Percentiles rank a stretch among this genome's conserved stretches.
These are phyloP conservation scores for Zonotrichia albicollis DNA, from an alignment of 2,797 vertebrate genomes.

Conservation along the genomic window DNA sequence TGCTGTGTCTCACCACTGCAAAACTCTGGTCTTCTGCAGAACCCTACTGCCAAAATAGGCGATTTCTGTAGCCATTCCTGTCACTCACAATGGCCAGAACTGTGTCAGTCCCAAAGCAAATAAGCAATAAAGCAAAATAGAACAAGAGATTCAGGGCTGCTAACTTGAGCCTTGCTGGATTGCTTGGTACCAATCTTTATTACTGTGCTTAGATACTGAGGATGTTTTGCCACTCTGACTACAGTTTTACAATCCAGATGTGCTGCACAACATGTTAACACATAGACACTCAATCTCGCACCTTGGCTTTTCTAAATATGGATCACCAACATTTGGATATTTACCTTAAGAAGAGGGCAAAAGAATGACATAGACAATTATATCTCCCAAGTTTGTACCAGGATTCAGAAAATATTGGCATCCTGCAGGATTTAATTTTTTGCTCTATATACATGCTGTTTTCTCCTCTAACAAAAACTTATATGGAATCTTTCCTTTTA, in stretches of 20 bases:
- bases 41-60: not conserved
- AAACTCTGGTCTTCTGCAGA: not conserved
- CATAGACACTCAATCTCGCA: not conserved
- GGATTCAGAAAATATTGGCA: not conserved
- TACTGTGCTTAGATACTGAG: not conserved
- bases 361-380: not conserved
- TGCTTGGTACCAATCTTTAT: not conserved
- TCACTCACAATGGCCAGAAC: not conserved
- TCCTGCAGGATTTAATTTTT: not conserved
- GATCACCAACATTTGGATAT: not conserved
- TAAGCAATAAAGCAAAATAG: not conserved
- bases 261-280: not conserved
- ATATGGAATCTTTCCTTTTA: not conserved
- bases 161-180: not conserved
- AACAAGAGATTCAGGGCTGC: not conserved
- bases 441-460: not conserved
- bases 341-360: not conserved
- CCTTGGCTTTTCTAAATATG: not conserved
- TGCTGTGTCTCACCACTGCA: not conserved
- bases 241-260: not conserved
- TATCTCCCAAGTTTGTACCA: not conserved
- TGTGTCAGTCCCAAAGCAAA: not conserved
- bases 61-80: not conserved
- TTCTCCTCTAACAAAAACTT: not conserved
- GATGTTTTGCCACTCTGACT: not conserved